A percentile compares a stretch with the other conserved stretches of the same genome.
Evolutionary conservation across 2,113 vertebrate species (phyloP).

Genomic region (Prietella phreatophila): DNA sequence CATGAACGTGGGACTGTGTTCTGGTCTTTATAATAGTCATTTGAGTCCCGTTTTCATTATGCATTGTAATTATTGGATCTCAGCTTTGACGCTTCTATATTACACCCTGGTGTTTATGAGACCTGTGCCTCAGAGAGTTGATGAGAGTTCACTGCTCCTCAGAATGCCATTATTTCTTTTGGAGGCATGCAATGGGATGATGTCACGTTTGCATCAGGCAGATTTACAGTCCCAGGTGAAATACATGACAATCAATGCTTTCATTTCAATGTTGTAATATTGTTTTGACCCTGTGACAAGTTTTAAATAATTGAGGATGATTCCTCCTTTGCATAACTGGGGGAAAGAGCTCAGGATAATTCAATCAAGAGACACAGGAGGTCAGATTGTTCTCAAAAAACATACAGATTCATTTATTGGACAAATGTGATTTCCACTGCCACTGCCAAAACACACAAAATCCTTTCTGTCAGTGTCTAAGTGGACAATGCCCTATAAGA

Average conservation of each 20-base stretch:
- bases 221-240: slow-evolving; percentile 25
- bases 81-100: slow-evolving; percentile 55
- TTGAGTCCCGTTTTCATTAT: slow-evolving; percentile 47
- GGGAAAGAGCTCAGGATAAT: slow-evolving; percentile 33
- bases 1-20: slow-evolving; percentile 45
- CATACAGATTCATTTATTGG: slow-evolving; percentile 28
- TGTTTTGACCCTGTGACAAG: background rate
- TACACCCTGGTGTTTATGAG: slow-evolving; percentile 62
- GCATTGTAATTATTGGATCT: slow-evolving; percentile 66
- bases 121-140: slow-evolving; percentile 60
- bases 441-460: slow-evolving; percentile 33
- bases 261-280: slow-evolving; percentile 37
- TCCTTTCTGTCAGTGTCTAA: slow-evolving; percentile 31
- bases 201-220: slow-evolving; percentile 10
- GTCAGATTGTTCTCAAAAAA: slow-evolving; percentile 32
- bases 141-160: slow-evolving; percentile 60
- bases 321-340: slow-evolving; percentile 43
- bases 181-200: slow-evolving; percentile 35
- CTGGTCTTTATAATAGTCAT: slow-evolving; percentile 48
- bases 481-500: slow-evolving; percentile 15
- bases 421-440: slow-evolving; percentile 35
- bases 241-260: slow-evolving; percentile 6
- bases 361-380: slow-evolving; percentile 38
- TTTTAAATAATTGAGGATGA: background rate
- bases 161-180: slow-evolving; percentile 61